Base-by-base conservation (phyloP, 2,113 vertebrate species). In the Urocolius indicus region DNA sequence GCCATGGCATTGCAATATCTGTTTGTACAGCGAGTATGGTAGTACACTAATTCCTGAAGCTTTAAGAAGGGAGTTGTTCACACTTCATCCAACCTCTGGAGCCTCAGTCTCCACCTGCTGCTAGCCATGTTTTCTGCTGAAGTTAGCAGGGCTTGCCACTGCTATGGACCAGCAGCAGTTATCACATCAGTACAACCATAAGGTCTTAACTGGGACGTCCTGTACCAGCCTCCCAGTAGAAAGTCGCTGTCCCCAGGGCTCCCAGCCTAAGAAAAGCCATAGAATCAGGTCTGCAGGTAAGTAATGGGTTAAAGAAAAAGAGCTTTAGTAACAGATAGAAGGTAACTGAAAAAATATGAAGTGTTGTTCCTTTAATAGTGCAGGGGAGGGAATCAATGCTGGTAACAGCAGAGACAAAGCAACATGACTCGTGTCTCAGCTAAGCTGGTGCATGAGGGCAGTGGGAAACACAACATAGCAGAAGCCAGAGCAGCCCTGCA, bases 121-220 rank as follows among this genome's bases (percentile, higher is more conserved):
- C 85, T 74, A 6, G 55, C 46, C 66, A 23, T 6, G 5, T 36
- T 41, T 36, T 14, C 29, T n/a, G 32, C 67, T 46, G 3, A 32
- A 52, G 63, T 15, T 32, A 55, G 51, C 38, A 86, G 73, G 65
- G 75, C 30, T 38, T 1, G 0, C 8, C 27, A 6, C 48, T 22
- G 45, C 74, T 27, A 1, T 11, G 23, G 48, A 5, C 4, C 23
- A 45, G 8, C 5, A 63, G 61, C 69, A 58, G 59, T 3, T 3
- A 34, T 23, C 41, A 30, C 51, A 4, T 1, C 2, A 2, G 45
- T 34, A 49, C 1, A 0, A 34, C 7, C 32, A 0, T 4, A 7
- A 66, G n/a, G 8, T 6, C 52, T 8, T 43, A n/a, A 13, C 17
- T 3, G 5, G 0, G 0, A 16, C 9, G 48, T 45, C 36, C 63